Percentiles rank a stretch among this genome's conserved stretches.
Evolutionary conservation across 2,113 vertebrate species (phyloP).

Genomic region (Halcyon malimbica): DNA sequence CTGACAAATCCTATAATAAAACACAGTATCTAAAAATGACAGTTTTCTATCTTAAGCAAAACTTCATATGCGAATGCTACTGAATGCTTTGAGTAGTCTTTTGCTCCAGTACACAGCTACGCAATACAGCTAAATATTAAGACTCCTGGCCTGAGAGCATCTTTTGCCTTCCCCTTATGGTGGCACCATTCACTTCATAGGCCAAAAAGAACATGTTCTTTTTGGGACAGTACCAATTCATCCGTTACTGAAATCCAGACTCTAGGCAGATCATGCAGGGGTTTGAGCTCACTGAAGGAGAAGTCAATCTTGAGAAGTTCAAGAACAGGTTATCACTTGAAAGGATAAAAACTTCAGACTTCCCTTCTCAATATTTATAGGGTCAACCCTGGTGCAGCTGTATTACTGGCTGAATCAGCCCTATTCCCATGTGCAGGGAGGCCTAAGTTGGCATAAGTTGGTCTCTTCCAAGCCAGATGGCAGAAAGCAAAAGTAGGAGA

Average conservation of each 20-base stretch:
- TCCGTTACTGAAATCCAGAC: not conserved
- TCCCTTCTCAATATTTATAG: conserved; percentile 50
- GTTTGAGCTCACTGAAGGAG: not conserved
- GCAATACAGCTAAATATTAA: not conserved
- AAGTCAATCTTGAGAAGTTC: conserved; percentile 18
- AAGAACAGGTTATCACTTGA: conserved; percentile 51
- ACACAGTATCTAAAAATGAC: not conserved
- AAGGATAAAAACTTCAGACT: conserved; percentile 45
- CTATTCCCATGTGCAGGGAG: conserved; percentile 37
- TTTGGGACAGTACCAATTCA: not conserved
- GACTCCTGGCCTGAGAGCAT: not conserved
- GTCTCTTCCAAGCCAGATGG: conserved; percentile 61
- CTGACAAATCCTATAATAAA: not conserved
- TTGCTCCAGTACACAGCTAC: not conserved
- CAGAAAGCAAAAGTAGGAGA: conserved; percentile 62
- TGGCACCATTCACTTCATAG: not conserved
- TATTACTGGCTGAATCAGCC: conserved; percentile 57
- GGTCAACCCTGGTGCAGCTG: conserved; percentile 52
- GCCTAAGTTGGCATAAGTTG: conserved; percentile 45
- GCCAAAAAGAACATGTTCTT: not conserved
- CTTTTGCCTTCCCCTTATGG: not conserved
- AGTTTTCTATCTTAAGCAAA: not conserved
- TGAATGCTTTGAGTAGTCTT: not conserved
- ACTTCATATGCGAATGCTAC: not conserved
- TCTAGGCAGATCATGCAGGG: not conserved